These are phyloP conservation scores for Neosilurus hyrtlii DNA, from an alignment of 2,797 vertebrate species.

Conservation along the genomic window DNA sequence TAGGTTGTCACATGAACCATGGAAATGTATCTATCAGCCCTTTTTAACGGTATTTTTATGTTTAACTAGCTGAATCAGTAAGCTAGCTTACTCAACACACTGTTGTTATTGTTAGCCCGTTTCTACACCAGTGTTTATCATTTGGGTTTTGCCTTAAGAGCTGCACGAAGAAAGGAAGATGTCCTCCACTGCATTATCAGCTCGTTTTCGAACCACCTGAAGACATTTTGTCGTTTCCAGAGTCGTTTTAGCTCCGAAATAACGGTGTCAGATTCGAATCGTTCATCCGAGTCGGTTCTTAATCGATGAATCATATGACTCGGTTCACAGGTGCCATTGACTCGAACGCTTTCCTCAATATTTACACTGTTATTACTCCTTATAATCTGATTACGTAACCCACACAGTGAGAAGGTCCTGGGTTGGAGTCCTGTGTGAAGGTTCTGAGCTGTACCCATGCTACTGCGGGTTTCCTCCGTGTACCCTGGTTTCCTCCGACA, in stretches of 20 bases:
- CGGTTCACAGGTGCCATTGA: not conserved
- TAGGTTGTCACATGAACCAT: not conserved
- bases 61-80: not conserved
- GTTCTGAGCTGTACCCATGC: no score
- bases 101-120: not conserved
- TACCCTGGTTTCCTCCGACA: no score
- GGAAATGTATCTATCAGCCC: not conserved
- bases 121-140: not conserved
- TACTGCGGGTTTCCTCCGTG: no score
- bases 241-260: conserved; percentile 15
- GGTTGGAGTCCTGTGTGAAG: no score
- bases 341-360: not conserved
- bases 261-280: conserved; percentile 11
- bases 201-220: not conserved
- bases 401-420: no score
- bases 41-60: not conserved
- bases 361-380: no score
- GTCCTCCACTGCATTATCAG: not conserved
- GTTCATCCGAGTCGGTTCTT: not conserved
- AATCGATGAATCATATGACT: not conserved
- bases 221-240: not conserved
- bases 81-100: conserved; percentile 8
- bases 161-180: not conserved
- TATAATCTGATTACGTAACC: no score
- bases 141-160: not conserved